These are phyloP conservation scores for Leptinotarsa undecemlineata DNA, from an alignment of 1,140 invertebrate genomes.

Conservation along the genomic window DNA sequence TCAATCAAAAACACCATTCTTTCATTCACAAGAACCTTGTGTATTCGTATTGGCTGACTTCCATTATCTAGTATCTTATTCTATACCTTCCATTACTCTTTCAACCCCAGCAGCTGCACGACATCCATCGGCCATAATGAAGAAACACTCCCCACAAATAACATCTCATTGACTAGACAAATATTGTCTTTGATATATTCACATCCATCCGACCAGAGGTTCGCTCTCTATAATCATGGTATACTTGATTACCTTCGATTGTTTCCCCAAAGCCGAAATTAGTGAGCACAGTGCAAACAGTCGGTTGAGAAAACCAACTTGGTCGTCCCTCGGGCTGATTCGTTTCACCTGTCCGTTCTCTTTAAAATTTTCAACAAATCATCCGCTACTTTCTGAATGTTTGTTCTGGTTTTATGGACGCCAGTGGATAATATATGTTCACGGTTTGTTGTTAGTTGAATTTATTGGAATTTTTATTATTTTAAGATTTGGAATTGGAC, in stretches of 20 bases:
- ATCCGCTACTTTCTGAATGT: conserved; percentile 15
- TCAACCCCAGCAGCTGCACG: background rate
- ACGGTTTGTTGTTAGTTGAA: background rate
- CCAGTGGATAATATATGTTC: conserved; percentile 1
- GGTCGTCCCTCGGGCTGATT: conserved; percentile 12
- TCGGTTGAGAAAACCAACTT: conserved; percentile 18
- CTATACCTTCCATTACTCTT: background rate
- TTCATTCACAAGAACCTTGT: too few relatives aligned
- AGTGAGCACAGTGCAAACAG: conserved; percentile 12
- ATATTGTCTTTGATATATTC: conserved; percentile 6
- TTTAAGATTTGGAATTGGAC: background rate
- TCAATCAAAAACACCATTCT: too few relatives aligned
- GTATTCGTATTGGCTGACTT: too few relatives aligned
- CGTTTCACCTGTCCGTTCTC: conserved; percentile 6
- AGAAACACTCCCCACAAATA: background rate
- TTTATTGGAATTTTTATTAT: background rate
- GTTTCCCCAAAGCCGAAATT: conserved; percentile 7
- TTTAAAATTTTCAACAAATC: conserved; percentile 17
- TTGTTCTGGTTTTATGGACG: background rate
- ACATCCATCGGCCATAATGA: background rate
- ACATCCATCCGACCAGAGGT: background rate
- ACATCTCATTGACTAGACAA: background rate
- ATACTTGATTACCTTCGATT: conserved; percentile 17
- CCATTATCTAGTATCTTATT: too few relatives aligned
- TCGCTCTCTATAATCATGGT: conserved; percentile 17